Conservation (phyloP, 1,140 invertebrate genomes). For the Popillia japonica region DNA sequence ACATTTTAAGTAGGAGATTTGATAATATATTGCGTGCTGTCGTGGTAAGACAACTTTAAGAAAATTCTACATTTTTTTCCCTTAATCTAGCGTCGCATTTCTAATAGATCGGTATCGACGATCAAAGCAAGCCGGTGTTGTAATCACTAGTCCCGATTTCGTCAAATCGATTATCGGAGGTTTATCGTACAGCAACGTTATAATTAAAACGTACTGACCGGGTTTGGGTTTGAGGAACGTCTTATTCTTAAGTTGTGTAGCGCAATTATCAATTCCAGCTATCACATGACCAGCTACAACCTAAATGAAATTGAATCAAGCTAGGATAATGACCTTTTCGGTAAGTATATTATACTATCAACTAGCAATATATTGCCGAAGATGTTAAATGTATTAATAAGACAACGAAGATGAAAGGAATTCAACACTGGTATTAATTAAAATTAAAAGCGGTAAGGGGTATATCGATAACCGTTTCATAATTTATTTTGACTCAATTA, state of each 20-base stretch:
- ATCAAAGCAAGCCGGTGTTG: constrained; percentile 22
- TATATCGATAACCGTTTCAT: constrained; percentile 2
- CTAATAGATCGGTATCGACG: constrained; percentile 7
- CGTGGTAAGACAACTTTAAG: not conserved
- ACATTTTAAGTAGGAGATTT: not conserved
- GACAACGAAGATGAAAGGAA: not conserved
- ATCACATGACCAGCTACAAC: no score
- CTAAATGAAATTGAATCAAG: no score
- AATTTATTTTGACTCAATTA: not conserved
- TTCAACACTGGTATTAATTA: not conserved
- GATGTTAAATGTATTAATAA: not conserved
- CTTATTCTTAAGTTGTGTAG: not conserved
- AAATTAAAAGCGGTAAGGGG: not conserved
- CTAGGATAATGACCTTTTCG: no score
- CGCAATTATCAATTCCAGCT: no score
- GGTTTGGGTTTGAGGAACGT: not conserved
- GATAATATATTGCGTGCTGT: not conserved
- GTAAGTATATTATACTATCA: no score
- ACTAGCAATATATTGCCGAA: no score
- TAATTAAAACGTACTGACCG: not conserved
- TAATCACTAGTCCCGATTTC: constrained; percentile 17
- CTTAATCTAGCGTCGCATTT: constrained; percentile 17
- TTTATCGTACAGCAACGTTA: constrained; percentile 17
- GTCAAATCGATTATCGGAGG: constrained; percentile 27
- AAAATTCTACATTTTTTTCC: not conserved